Evolutionary conservation across 2,888 invertebrate species (phyloP), one percentile per base, ranked within the genome.

Genomic region (Andrena fulva): DNA sequence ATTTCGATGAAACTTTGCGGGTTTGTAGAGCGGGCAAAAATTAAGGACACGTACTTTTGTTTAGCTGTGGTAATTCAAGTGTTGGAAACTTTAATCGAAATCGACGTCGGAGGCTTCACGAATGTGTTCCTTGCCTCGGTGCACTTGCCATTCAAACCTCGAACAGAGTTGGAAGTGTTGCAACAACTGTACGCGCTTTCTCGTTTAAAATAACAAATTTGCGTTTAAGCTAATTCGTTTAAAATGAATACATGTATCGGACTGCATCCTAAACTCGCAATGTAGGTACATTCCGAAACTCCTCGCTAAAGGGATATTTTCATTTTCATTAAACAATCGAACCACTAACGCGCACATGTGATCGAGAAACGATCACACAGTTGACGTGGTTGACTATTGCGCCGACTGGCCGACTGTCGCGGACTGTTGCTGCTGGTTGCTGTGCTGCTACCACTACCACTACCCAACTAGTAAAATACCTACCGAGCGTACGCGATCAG

Each of bases 351-450:
- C 66, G 35, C 3, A 74, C 67, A 31, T 62, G 67, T 68, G n/a
- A 59, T 29, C 29, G 20, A 64, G 8, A 27, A 59, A 50, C n/a
- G 33, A 24, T 42, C 59, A 42, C 12, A 42, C 12, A 12, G 10
- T 10, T 10, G 10, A 35, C 35, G 35, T 72, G 56, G 67, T 74
- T 74, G 27, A 60, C 75, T 60, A 59, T 35, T 29, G 35, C 35
- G 33, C 33, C 33, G 33, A 33, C 33, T 33, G 33, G 29, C 29
- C 29, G 29, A 29, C 29, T 29, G 29, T 33, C 33, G 33, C 33
- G 2, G 35, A 35, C 35, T 35, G 35, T 35, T 35, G 35, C 35
- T 35, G 35, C 35, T 35, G 6, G 8, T 5, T 31, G 29, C 2
- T 27, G 27, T 33, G 33, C 8, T 31, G 8, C 33, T 33, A 33